Evolutionary conservation across 2,888 invertebrate genomes (phyloP).

Genomic region (Reticulitermes lucifugus): DNA sequence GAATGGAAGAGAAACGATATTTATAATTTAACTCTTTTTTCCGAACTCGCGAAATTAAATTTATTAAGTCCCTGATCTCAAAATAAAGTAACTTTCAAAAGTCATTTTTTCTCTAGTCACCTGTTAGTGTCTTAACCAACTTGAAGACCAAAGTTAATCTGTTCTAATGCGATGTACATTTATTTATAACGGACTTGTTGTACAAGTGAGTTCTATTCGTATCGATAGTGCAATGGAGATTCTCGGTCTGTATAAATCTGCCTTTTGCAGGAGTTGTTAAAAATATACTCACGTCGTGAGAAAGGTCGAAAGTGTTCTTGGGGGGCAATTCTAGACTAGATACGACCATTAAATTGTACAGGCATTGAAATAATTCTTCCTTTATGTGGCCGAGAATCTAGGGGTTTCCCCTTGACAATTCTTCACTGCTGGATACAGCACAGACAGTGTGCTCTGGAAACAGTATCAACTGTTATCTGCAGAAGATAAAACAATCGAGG

Average conservation of each 20-base stretch:
- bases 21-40: no score
- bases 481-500: not conserved
- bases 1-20: no score
- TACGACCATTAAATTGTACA: not conserved
- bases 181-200: not conserved
- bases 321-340: slow-evolving; percentile 9
- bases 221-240: not conserved
- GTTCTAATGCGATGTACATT: not conserved
- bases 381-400: slow-evolving; percentile 6
- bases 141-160: no score
- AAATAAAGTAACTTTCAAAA: no score
- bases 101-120: no score
- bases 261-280: not conserved
- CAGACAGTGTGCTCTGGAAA: not conserved
- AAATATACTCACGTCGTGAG: slow-evolving; percentile 1
- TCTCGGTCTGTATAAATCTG: not conserved
- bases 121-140: no score
- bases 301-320: slow-evolving; percentile 19
- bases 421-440: not conserved
- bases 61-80: no score
- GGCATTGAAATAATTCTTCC: not conserved
- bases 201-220: not conserved
- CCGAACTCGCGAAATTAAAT: no score
- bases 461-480: slow-evolving; percentile 6
- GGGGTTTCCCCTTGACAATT: not conserved